phyloP scores from a whole-genome alignment of 2,888 invertebrate genomes.

The Nephrotoma guestfalica region DNA sequence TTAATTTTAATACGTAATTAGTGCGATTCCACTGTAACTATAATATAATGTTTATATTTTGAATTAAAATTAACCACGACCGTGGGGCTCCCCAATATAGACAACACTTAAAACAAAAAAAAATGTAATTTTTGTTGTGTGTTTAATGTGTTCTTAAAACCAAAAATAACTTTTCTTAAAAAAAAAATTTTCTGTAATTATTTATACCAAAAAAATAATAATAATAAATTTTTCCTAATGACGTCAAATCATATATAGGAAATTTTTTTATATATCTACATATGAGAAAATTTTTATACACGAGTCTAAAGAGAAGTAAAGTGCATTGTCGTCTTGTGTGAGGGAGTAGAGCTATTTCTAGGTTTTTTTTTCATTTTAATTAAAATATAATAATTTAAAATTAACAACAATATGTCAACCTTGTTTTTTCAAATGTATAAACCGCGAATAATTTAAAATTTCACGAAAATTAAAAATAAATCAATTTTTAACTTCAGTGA shows the following conservation, averaged over 20 bases:
- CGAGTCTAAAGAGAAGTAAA: neutral
- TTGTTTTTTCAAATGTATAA: neutral
- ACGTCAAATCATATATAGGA: neutral
- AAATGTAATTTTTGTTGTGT: neutral
- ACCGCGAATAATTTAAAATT: neutral
- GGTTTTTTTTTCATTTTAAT: neutral
- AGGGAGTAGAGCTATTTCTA: neutral
- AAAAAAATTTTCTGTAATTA: neutral
- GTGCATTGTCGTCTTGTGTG: neutral
- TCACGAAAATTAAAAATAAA: neutral
- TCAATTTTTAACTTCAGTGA: neutral
- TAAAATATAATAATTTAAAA: neutral
- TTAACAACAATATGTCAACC: neutral
- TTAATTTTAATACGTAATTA: neutral
- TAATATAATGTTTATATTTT: neutral
- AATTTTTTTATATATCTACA: neutral
- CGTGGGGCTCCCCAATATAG: neutral
- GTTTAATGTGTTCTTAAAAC: neutral
- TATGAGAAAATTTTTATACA: neutral
- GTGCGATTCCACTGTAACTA: neutral
- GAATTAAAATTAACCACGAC: neutral
- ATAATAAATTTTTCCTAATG: neutral
- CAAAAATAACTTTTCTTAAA: neutral
- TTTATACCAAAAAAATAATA: neutral
- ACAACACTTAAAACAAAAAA: neutral